These are phyloP conservation scores for Neotoma lepida DNA, from an alignment of 2,113 vertebrate genomes.

Conservation along the genomic window DNA sequence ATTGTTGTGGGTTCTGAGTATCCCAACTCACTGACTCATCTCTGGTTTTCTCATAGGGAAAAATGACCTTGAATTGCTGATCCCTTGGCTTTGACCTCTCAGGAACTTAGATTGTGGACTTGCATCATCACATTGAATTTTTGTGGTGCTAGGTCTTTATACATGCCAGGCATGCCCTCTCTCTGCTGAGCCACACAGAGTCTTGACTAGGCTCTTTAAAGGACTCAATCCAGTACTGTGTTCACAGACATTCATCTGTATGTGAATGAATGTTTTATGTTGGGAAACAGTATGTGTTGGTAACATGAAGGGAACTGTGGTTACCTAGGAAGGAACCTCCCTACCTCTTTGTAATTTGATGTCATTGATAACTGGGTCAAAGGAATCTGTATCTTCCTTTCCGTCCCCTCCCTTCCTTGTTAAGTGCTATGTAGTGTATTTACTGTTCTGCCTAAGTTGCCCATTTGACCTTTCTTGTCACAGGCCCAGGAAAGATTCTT, in stretches of 20 bases:
- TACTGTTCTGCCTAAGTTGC: slow-evolving; percentile 53
- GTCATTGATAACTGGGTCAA: background rate
- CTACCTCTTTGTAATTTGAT: background rate
- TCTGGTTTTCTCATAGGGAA: background rate
- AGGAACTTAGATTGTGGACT: background rate
- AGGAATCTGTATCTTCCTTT: background rate
- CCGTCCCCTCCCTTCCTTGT: background rate
- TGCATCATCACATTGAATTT: background rate
- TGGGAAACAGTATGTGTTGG: background rate
- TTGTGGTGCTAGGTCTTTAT: background rate
- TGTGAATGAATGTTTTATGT: background rate
- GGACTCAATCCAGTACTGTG: background rate
- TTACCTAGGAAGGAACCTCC: background rate
- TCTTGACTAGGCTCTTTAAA: background rate
- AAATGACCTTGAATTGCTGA: background rate
- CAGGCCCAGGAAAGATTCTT: slow-evolving; percentile 56
- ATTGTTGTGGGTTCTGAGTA: background rate
- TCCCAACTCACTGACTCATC: background rate
- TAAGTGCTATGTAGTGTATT: background rate
- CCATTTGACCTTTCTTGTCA: slow-evolving; percentile 73
- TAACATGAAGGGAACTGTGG: background rate
- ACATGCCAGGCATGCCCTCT: no score
- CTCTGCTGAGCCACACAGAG: background rate
- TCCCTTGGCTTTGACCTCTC: background rate
- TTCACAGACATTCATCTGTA: background rate